phyloP scores from a whole-genome alignment of 2,113 vertebrate genomes.

The Macroglossus sobrinus region DNA sequence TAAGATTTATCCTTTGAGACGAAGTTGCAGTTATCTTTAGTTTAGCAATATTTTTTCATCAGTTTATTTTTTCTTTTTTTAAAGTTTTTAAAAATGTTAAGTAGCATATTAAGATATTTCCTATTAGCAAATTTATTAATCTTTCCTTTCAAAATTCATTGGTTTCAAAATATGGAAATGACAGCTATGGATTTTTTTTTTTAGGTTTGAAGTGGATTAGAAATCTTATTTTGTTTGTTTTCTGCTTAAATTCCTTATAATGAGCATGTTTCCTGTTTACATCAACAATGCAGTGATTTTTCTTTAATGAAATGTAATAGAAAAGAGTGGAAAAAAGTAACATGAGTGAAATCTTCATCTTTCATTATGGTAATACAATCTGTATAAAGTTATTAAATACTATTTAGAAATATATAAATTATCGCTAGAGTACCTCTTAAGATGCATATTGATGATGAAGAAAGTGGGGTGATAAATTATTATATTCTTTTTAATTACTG shows the following conservation, averaged over 20 bases:
- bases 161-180: not conserved
- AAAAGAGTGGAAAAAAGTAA: not conserved
- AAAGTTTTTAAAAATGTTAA: not conserved
- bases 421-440: not conserved
- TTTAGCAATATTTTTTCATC: not conserved
- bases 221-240: not conserved
- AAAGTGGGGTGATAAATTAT: too few species aligned
- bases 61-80: not conserved
- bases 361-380: not conserved
- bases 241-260: not conserved
- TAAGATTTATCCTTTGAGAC: not conserved
- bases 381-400: not conserved
- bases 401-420: not conserved
- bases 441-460: not conserved
- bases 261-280: not conserved
- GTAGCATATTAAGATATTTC: not conserved
- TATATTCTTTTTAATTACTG: not conserved
- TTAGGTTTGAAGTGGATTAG: not conserved
- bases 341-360: not conserved
- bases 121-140: not conserved
- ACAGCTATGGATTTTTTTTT: not conserved
- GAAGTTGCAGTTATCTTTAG: not conserved
- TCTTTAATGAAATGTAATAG: not conserved
- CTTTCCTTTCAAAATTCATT: not conserved
- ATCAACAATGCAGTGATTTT: not conserved